Base-by-base conservation (phyloP, 53 echinoderm and acorn worm species). In the Arbacia lixula region DNA sequence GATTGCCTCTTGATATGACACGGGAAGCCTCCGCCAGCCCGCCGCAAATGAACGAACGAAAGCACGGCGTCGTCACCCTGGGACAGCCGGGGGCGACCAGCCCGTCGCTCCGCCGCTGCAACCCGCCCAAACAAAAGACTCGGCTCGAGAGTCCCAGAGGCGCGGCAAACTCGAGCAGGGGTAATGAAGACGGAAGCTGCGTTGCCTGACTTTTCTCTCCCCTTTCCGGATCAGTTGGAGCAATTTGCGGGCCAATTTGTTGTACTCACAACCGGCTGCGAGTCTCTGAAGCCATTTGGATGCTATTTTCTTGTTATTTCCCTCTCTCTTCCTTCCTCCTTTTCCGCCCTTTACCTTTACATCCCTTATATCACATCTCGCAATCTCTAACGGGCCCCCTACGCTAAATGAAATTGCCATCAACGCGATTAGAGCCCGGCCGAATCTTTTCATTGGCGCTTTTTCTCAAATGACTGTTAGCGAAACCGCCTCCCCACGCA, bases 171-270 rank as follows among this genome's bases (percentile, higher is more conserved):
- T 37, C 58, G 78, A 77, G 78, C 78, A 35, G 60, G 56, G 78
- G 57, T 77, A 77, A 81, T 81, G 82, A 81, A 61, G 82, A 81
- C 40, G 82, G 64, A 81, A 81, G 79, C 60, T 28, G 19, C 39
- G 29, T 46, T 41, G 64, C 41, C 63, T 29, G 37, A 37, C 77
- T 77, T 39, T 31, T 64, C 77, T 58, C 58, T 77, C 58, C 39
- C 30, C 14, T 78, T 30, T 26, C 27, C 43, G 50, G 28, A 63
- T 42, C 82, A 43, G 64, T 43, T 81, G 42, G 62, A 81, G 63
- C 82, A 81, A 81, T 81, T 81, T 81, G 64, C 82, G 64, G 82
- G 82, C 82, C 82, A 81, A 81, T 81, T 81, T 81, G 82, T 43
- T 81, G 82, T 43, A 63, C 82, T 43, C 82, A 81, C 82, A 81